phyloP scores from a whole-genome alignment of 2,113 vertebrate species.

The Elephantulus edwardii region DNA sequence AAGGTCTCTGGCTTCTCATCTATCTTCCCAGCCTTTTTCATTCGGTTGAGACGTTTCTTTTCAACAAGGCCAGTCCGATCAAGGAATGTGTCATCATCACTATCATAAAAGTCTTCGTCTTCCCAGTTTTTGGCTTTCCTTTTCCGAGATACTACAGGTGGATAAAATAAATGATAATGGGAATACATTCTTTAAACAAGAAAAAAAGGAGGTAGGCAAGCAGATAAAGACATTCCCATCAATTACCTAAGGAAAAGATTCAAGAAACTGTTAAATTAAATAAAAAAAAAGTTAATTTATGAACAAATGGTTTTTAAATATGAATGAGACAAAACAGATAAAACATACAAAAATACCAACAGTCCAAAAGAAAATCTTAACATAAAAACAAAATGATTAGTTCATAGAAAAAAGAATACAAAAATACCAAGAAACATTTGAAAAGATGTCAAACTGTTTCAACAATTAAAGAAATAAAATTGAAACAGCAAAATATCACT shows the following conservation, averaged over 20 bases:
- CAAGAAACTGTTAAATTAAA: not conserved
- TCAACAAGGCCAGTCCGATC: constrained; percentile 96
- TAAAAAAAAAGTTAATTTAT: constrained; percentile 34
- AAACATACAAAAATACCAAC: not conserved
- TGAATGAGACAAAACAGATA: constrained; percentile 20
- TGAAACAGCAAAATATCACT: not conserved
- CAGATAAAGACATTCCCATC: not conserved
- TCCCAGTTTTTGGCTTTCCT: constrained; percentile 98
- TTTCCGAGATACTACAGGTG: constrained; percentile 92
- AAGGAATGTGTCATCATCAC: constrained; percentile 97
- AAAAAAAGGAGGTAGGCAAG: not conserved
- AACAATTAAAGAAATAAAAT: constrained; percentile 28
- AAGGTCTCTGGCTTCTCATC: constrained; percentile 94
- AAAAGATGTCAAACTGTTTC: not conserved
- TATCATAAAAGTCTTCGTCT: constrained; percentile 98
- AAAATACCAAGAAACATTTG: no score
- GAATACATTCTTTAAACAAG: not conserved
- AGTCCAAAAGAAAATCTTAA: constrained; percentile 23
- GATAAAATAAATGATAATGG: constrained; percentile 13
- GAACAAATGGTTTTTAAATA: constrained; percentile 15
- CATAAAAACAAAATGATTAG: not conserved
- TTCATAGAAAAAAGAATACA: no score
- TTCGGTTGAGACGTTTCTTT: constrained; percentile 94
- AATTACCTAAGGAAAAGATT: not conserved
- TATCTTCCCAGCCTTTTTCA: constrained; percentile 98